Base-by-base conservation (phyloP, 2,113 vertebrate genomes). In the Brachyhypopomus gauderio region DNA sequence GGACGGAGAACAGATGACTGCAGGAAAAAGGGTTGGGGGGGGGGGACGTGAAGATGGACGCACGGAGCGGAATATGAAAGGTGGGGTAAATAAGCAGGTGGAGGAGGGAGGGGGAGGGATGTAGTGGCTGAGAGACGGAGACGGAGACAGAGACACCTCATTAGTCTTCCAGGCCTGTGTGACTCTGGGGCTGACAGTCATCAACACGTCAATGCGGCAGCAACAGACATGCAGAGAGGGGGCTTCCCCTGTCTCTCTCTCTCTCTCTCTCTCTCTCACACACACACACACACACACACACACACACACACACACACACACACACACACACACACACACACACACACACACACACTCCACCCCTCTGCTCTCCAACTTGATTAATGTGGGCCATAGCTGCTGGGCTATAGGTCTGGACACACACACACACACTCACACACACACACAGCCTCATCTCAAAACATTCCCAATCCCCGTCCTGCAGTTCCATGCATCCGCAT, bases 311-410 rank as follows among this genome's bases (percentile, higher is more conserved):
- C n/a, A n/a, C n/a, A n/a, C n/a, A n/a, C n/a, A n/a, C n/a, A n/a
- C n/a, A n/a, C 78, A 81, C 52, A 30, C 78, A 75, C 67, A 48
- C 48, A 66, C 66, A 56, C 17, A 17, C 73, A 71, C 17, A 30
- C 69, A 23, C 36, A 7, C 83, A 83, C 48, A 19, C 16, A 23
- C 20, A 0, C 56, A 20, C 58, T 27, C 70, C 77, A 34, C 69
- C 79, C 64, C 7, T 17, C 45, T 36, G 20, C 55, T 64, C 69
- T 69, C 55, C 55, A 38, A 87, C 87, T 86, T 93, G 91, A 93
- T 93, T 92, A 91, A 94, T 93, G 90, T 89, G 89, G 84, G 86
- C 88, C 89, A 84, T 88, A 89, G 83, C 85, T 87, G 36, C 81
- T 74, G 86, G 87, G 85, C 88, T 89, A 72, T 69, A 84, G 76